Base-by-base conservation (phyloP, 2,797 vertebrate genomes). In the Syngnathus acus region DNA sequence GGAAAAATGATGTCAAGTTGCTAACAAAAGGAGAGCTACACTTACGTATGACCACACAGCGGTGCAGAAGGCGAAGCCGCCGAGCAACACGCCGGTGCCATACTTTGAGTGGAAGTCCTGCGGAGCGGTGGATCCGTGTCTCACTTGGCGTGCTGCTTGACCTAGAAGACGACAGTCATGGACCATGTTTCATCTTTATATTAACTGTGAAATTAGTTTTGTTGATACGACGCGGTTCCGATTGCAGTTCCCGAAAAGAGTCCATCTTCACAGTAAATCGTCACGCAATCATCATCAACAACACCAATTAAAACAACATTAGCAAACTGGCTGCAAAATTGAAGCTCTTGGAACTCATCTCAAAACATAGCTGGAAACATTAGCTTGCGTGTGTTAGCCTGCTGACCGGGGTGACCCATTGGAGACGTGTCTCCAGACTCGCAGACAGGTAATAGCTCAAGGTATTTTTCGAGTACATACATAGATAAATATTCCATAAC, bases 41-140 rank as follows among this genome's bases (percentile, higher is more conserved):
- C 92, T 88, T 80, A 93, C 91, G 1, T 86, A 92, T 66, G 40
- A 0, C 92, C 91, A 92, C 51, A 92, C 78, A 1, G 65, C n/a
- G 0, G 32, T 23, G 64, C 89, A 92, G 84, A 92, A 93, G 38
- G 42, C 62, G 0, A 4, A 6, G 19, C 92, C 90, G 0, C 82
- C 55, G 0, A 80, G 0, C 66, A 93, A 0, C 32, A 92, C 0
- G 0, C 73, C 68, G 0, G 5, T 75, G 58, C 92, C 91, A 0
- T 92, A 92, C 72, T 92, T 91, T 0, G 64, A 0, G 68, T 93
- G 91, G 75, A 93, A 92, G 39, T 79, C 45, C 0, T 40, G 26
- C 0, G 45, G 23, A 0, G 9, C 37, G 0, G 73, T 75, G 55
- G 88, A 89, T 3, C 62, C 61, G 10, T 92, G 80, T 64, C 92